A percentile compares a stretch with the other conserved stretches of the same genome.
These are phyloP conservation scores for Polyergus mexicanus DNA, from an alignment of 1,140 invertebrate species.

Conservation along the genomic window DNA sequence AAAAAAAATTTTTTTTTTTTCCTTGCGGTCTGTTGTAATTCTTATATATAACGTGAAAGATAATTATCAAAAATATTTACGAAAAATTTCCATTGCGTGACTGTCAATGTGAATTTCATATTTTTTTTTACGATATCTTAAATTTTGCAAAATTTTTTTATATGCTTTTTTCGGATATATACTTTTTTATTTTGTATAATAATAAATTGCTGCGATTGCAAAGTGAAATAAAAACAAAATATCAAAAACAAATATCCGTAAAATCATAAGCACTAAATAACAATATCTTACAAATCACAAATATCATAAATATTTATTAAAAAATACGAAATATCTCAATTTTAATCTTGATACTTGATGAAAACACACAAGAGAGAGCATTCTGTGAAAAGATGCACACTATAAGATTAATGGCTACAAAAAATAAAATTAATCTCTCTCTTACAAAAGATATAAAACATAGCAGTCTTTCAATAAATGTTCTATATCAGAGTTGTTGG, in stretches of 20 bases:
- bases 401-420: constrained; percentile 66
- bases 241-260: constrained; percentile 22
- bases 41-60: not conserved
- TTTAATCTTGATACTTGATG: constrained; percentile 12
- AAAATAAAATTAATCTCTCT: constrained; percentile 58
- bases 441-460: constrained; percentile 52
- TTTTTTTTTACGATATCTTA: constrained; percentile 23
- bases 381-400: constrained; percentile 52
- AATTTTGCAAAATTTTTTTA: constrained; percentile 21
- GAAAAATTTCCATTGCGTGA: constrained; percentile 47
- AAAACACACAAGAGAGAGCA: constrained; percentile 6
- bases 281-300: not conserved
- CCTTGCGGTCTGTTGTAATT: not conserved
- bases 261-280: constrained; percentile 40
- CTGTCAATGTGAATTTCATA: constrained; percentile 10
- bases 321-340: not conserved
- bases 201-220: constrained; percentile 45
- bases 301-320: constrained; percentile 14
- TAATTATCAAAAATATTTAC: not conserved
- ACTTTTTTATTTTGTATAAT: constrained; percentile 45
- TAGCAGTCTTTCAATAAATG: constrained; percentile 69
- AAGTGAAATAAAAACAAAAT: constrained; percentile 29
- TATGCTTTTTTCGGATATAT: constrained; percentile 4
- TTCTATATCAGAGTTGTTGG: constrained; percentile 67
- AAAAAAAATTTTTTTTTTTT: not conserved